Evolutionary conservation across 2,797 vertebrate species (phyloP).

Genomic region (Helarctos malayanus): DNA sequence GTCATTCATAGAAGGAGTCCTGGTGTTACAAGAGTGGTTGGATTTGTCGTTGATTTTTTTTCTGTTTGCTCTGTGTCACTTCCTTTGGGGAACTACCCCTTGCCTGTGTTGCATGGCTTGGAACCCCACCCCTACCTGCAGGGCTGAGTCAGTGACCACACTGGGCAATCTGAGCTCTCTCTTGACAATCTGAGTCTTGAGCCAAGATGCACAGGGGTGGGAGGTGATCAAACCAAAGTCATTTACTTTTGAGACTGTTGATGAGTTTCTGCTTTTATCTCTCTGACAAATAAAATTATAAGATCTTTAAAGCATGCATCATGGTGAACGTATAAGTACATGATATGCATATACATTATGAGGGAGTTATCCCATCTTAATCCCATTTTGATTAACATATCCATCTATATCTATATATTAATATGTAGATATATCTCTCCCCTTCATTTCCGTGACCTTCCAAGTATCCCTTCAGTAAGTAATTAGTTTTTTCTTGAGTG

Average conservation of each 20-base stretch:
- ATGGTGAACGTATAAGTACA: not conserved
- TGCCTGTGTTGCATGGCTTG: not conserved
- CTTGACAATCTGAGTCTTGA: not conserved
- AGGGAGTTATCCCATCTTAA: not conserved
- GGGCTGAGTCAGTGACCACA: not conserved
- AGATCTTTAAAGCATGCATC: not conserved
- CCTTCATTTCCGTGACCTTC: not conserved
- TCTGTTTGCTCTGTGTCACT: not conserved
- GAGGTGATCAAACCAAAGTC: not conserved
- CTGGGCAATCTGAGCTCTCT: not conserved
- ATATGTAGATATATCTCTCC: not conserved
- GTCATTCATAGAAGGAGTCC: not conserved
- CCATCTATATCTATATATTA: not conserved
- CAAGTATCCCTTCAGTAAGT: not conserved
- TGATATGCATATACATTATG: not conserved
- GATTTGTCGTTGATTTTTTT: not conserved
- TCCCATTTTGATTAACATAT: not conserved
- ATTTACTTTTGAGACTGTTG: constrained; percentile 1
- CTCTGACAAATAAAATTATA: not conserved
- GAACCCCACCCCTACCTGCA: not conserved
- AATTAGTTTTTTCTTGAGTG: not conserved
- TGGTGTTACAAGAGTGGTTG: not conserved
- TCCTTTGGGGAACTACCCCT: not conserved
- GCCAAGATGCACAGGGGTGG: not conserved
- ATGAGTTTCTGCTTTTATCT: not conserved